Evolutionary conservation across 2,888 invertebrate genomes (phyloP), one percentile per base, ranked within the genome.

Genomic region (Heteromurus nitidus): DNA sequence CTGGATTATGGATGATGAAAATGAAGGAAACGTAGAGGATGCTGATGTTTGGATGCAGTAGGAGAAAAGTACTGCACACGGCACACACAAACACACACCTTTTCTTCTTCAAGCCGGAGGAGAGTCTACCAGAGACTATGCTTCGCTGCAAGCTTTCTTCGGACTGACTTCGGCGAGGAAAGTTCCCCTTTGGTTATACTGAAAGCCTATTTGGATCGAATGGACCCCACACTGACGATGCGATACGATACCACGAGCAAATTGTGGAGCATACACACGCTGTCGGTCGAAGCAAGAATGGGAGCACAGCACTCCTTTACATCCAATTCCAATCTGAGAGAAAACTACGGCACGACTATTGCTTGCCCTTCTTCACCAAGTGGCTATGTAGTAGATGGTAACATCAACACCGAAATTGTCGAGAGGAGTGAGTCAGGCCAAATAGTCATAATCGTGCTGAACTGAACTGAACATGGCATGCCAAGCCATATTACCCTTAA

Each of bases 321-420:
- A 47, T 47, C 7, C 47, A 47, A 47, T 16, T 47, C 47, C 47
- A 47, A 47, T 47, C 11, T 16, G 47, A 36, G 26, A 55, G 26
- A 55, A 26, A 26, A n/a, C n/a, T 47, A 16, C n/a, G 47, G 47
- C 47, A 47, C 47, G 47, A n/a, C n/a, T 47, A 47, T n/a, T 47
- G 47, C 47, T 47, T 47, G 7, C 47, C 47, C 47, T n/a, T n/a
- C n/a, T n/a, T n/a, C 42, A 42, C 42, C 7, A 42, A 42, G 13
- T 11, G 9, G 42, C 7, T 13, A 11, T 42, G 42, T 7, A 11
- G 42, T 13, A 7, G 42, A 7, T 42, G 42, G 9, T 42, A 13
- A 7, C 42, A 42, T 13, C 13, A 13, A 7, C 42, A 42, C 42
- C 13, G 13, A 42, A 11, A 42, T 42, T 42, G n/a, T n/a, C n/a